These are phyloP conservation scores for Sparus aurata DNA, from an alignment of 2,797 vertebrate species.

Conservation along the genomic window DNA sequence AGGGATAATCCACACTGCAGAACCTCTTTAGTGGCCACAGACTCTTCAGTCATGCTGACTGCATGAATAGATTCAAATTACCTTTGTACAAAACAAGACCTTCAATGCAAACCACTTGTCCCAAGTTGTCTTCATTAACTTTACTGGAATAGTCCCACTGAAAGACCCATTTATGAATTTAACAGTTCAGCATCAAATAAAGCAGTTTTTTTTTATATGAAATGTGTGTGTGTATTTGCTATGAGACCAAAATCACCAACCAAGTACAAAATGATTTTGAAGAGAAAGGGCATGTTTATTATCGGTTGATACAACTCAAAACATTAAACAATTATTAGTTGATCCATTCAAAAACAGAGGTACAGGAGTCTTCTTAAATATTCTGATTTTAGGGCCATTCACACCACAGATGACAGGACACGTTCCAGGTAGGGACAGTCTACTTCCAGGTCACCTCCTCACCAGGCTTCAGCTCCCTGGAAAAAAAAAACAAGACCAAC, in stretches of 20 bases:
- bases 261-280: constrained; percentile 5
- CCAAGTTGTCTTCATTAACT: constrained; percentile 14
- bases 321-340: constrained; percentile 18
- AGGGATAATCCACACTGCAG: constrained; percentile 90
- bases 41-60: constrained; percentile 40
- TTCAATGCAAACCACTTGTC: constrained; percentile 16
- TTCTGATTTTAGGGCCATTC: constrained; percentile 49
- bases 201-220: constrained; percentile 18
- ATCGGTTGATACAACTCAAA: constrained; percentile 66
- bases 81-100: constrained; percentile 41
- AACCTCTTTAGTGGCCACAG: constrained; percentile 74
- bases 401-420: constrained; percentile 58
- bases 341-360: constrained; percentile 58
- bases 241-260: constrained; percentile 7
- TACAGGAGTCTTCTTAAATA: constrained; percentile 64
- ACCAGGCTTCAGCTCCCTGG: constrained; percentile 92
- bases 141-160: neutral
- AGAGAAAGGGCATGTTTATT: constrained; percentile 76
- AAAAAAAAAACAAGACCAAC: constrained; percentile 25
- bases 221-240: neutral
- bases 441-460: constrained; percentile 94
- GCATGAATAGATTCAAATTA: constrained; percentile 41
- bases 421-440: constrained; percentile 52
- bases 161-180: constrained; percentile 15
- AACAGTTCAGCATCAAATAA: constrained; percentile 35